These are phyloP conservation scores for Platalea minor DNA, from an alignment of 2,797 vertebrate species.

Conservation along the genomic window DNA sequence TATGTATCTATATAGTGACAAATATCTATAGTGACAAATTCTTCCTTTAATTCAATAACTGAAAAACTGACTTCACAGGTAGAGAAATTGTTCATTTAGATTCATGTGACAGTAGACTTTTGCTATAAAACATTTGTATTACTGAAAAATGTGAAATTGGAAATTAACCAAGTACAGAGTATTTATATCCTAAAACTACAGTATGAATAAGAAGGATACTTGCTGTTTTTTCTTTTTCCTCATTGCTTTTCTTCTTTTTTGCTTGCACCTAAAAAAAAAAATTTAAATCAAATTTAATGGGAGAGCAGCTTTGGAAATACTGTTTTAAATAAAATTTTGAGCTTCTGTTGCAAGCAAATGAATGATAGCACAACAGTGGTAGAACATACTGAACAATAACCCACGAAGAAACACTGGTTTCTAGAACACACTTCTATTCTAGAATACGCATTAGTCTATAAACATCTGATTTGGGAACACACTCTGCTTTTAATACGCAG, in stretches of 20 bases:
- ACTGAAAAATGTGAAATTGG: not conserved
- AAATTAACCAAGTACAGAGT: not conserved
- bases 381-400: not conserved
- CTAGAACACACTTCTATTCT: not conserved
- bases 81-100: not conserved
- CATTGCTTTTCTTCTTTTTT: slow-evolving; percentile 92
- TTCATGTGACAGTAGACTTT: not conserved
- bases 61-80: not conserved
- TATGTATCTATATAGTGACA: not conserved
- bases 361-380: not conserved
- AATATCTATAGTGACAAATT: not conserved
- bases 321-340: not conserved
- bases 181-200: not conserved
- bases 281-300: not conserved
- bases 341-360: not conserved
- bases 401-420: not conserved
- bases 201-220: slow-evolving; percentile 71
- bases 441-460: not conserved
- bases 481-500: not conserved
- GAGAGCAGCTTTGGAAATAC: not conserved
- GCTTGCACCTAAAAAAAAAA: slow-evolving; percentile 75
- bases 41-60: not conserved
- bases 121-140: not conserved
- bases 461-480: not conserved
- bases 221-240: slow-evolving; percentile 91